A percentile compares a stretch with the other conserved stretches of the same genome.
phyloP scores from a whole-genome alignment of 2,113 vertebrate genomes.

The Xiphophorus couchianus region DNA sequence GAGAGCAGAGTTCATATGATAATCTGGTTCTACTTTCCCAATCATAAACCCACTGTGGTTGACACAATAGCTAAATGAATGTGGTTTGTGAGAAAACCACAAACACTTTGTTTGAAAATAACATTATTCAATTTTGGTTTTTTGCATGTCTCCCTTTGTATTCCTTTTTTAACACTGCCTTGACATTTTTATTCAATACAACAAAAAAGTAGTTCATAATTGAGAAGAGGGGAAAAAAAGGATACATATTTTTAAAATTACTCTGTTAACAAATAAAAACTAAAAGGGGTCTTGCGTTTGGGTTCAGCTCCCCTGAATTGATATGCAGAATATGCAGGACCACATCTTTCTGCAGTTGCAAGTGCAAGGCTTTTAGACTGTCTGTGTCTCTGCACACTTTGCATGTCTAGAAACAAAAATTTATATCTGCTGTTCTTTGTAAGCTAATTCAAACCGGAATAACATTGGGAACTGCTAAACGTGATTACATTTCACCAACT shows the following conservation, averaged over 20 bases:
- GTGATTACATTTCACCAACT: neutral
- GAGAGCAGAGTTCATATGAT: constrained; percentile 36
- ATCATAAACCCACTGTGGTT: constrained; percentile 43
- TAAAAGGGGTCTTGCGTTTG: neutral
- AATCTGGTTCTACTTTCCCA: constrained; percentile 38
- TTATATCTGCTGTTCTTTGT: neutral
- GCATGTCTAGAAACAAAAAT: neutral
- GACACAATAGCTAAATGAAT: constrained; percentile 19
- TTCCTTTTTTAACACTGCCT: neutral
- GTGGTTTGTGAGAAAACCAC: constrained; percentile 19
- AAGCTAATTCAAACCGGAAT: neutral
- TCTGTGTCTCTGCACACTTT: neutral
- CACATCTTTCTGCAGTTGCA: neutral
- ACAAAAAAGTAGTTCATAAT: neutral
- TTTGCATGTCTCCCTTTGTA: neutral
- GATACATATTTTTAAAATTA: neutral
- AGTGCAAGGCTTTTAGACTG: too few species aligned
- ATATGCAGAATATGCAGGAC: neutral
- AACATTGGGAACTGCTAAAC: neutral
- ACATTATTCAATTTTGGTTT: constrained; percentile 10
- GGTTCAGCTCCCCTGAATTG: neutral
- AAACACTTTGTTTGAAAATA: constrained; percentile 22
- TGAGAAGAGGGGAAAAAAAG: neutral
- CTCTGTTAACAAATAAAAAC: neutral
- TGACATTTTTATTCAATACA: neutral